Base-by-base conservation (phyloP, 1,140 invertebrate species). In the Mactra quadrangularis region DNA sequence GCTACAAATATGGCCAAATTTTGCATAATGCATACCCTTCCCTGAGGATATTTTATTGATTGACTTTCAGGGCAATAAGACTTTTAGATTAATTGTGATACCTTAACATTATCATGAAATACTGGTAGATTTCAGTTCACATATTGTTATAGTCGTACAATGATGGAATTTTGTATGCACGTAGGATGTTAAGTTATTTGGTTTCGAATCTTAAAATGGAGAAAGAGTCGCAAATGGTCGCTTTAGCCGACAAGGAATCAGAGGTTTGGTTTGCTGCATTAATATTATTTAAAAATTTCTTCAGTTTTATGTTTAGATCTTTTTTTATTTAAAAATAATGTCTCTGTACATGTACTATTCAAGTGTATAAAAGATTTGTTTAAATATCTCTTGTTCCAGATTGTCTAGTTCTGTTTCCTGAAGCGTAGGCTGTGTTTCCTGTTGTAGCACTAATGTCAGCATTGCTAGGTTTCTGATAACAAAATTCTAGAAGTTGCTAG, bases 21-120 rank as follows among this genome's bases (percentile, higher is more conserved):
- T 50, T 71, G 66, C 77, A 81, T 81, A 53, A 81, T 70, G 64
- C 53, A 81, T 81, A 71, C 17, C 38, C 38, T 35, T 81, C 77
- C 77, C 53, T 25, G 27, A 68, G 77, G 77, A 57, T 57, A 57
- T 41, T 45, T 70, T 72, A 68, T 68, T 68, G 64, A 75, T 75
- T 75, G 72, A 75, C 72, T 75, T 60, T 75, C 38, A 45, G 29
- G 52, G 53, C 72, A 25, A 22, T 60, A 75, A 75, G 57, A 60
- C 53, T 75, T 57, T 57, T 57, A 60, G 53, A 75, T 75, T 75
- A 75, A 75, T 75, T 75, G 38, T 13, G 55, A 75, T 75, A 75
- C 35, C 52, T 25, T 27, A 6, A 1, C 33, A 27, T 25, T 7
- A 33, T 60, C 29, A 57, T 55, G 50, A 57, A 52, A 55, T 52